Percentiles rank a stretch among this genome's conserved stretches.
These are phyloP conservation scores for Gymnodraco acuticeps DNA, from an alignment of 2,797 vertebrate species.

Conservation along the genomic window DNA sequence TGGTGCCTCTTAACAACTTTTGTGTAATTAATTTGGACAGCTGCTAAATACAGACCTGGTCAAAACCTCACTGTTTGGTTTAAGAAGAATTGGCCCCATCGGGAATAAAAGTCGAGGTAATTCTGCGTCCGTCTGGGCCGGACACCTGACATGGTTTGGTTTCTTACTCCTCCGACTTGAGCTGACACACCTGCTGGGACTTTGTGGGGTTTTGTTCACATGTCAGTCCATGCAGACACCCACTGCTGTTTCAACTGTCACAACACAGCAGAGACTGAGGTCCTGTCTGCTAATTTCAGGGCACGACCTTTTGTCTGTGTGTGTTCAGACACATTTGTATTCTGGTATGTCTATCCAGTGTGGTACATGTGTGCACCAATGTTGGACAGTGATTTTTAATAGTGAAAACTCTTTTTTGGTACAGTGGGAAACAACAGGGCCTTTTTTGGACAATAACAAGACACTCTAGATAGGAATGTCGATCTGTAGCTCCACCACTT, in stretches of 20 bases:
- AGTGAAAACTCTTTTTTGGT: neutral
- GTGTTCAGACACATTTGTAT: slow-evolving; percentile 22
- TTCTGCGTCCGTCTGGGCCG: slow-evolving; percentile 23
- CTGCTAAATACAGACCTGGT: slow-evolving; percentile 53
- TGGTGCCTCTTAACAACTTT: slow-evolving; percentile 56
- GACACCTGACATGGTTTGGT: slow-evolving; percentile 61
- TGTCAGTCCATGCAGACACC: slow-evolving; percentile 49
- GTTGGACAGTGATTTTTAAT: neutral
- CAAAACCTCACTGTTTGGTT: slow-evolving; percentile 34
- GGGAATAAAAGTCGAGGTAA: slow-evolving; percentile 49
- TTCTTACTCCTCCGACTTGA: slow-evolving; percentile 41
- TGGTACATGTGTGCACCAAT: slow-evolving; percentile 6
- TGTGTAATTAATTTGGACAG: slow-evolving; percentile 73
- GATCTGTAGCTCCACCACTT: no score
- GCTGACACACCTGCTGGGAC: slow-evolving; percentile 71
- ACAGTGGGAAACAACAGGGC: neutral
- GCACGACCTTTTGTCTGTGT: slow-evolving; percentile 34
- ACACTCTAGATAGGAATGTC: no score
- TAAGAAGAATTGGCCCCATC: slow-evolving; percentile 13
- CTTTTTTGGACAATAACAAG: neutral
- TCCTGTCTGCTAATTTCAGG: slow-evolving; percentile 31
- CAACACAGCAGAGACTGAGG: slow-evolving; percentile 43
- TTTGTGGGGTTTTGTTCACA: slow-evolving; percentile 53
- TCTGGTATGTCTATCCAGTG: slow-evolving; percentile 6
- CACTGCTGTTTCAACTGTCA: slow-evolving; percentile 58